Conservation (phyloP, 2,888 invertebrate genomes). For the Bedellia somnulentella region DNA sequence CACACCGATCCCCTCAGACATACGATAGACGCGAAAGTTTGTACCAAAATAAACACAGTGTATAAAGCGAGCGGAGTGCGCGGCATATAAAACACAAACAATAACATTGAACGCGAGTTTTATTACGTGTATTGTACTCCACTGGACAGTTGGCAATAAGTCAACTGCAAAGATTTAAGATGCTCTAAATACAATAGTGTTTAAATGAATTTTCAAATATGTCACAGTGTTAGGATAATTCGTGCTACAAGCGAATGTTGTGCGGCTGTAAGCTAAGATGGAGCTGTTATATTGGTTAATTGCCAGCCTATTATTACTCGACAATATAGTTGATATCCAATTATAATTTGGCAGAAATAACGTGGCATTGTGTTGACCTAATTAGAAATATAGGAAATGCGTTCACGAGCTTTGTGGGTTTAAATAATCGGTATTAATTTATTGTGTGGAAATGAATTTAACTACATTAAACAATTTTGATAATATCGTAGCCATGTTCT, state of each 20-base stretch:
- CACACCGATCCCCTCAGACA: neutral
- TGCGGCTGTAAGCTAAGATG: no score
- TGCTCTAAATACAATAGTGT: neutral
- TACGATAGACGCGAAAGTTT: constrained; percentile 1
- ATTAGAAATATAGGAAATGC: neutral
- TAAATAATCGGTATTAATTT: no score
- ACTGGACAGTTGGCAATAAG: constrained; percentile 34
- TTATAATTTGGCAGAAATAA: constrained; percentile 18
- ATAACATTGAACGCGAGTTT: no score
- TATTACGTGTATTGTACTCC: constrained; percentile 8
- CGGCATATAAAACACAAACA: constrained; percentile 4
- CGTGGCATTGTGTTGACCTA: constrained; percentile 10
- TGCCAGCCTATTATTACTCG: constrained; percentile 30
- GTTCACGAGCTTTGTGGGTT: no score
- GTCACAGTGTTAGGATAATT: no score
- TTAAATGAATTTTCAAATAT: no score
- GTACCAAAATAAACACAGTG: neutral
- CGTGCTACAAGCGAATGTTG: no score
- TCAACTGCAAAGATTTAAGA: constrained; percentile 17
- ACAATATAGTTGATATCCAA: constrained; percentile 23
- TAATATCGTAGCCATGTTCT: no score
- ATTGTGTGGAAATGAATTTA: no score
- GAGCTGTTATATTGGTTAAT: constrained; percentile 16
- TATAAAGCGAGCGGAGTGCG: neutral
- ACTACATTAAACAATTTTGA: no score